A percentile compares a stretch with the other conserved stretches of the same genome.
Evolutionary conservation across 2,888 invertebrate species (phyloP).

Genomic region (Podotricha telesiphe): DNA sequence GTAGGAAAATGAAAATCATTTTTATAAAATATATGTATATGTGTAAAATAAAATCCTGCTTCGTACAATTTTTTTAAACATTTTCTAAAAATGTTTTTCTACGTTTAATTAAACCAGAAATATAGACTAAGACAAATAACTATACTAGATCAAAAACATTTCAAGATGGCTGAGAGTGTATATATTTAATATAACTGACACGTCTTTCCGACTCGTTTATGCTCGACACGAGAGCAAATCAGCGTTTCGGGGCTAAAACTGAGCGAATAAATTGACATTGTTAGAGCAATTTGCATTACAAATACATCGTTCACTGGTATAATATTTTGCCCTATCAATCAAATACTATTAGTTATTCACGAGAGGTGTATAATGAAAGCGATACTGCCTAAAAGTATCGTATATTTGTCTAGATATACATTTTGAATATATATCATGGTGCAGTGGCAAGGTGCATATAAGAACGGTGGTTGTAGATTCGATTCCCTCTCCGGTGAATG

Average conservation of each 20-base stretch:
- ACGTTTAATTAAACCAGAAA: too few relatives aligned
- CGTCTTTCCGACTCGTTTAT: too few relatives aligned
- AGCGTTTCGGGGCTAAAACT: not conserved
- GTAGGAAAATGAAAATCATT: too few relatives aligned
- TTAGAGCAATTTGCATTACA: slow-evolving; percentile 6
- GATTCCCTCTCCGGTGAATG: too few relatives aligned
- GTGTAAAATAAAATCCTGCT: too few relatives aligned
- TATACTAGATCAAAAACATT: not conserved
- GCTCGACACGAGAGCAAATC: not conserved
- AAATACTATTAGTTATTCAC: not conserved
- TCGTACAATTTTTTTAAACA: too few relatives aligned
- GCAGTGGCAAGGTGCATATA: too few relatives aligned
- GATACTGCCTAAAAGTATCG: not conserved
- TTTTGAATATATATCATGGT: too few relatives aligned
- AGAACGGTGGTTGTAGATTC: too few relatives aligned
- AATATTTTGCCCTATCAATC: not conserved
- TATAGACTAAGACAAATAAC: not conserved
- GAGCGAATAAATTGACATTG: not conserved
- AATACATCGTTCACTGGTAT: not conserved
- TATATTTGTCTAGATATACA: too few relatives aligned
- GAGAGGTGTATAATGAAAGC: not conserved
- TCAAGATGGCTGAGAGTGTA: not conserved
- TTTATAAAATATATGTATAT: too few relatives aligned
- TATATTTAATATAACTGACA: not conserved
- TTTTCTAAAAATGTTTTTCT: too few relatives aligned